phyloP scores from a whole-genome alignment of 2,113 vertebrate genomes.

The Diphyllodes magnificus region DNA sequence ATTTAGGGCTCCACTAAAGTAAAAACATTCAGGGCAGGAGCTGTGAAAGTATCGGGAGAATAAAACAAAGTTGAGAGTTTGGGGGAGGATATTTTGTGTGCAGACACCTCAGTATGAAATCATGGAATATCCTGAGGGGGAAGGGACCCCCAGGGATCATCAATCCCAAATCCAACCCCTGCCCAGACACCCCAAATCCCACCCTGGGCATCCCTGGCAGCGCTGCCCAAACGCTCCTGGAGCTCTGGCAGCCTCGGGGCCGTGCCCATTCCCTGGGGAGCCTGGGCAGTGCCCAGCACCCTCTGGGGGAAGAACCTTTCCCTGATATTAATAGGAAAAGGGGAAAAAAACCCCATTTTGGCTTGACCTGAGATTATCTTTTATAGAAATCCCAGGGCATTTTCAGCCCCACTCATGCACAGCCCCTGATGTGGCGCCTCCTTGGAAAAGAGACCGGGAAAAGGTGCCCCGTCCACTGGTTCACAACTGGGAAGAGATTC shows the following conservation, averaged over 20 bases:
- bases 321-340: neutral
- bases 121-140: accelerated
- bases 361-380: accelerated
- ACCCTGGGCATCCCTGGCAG: neutral
- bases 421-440: neutral
- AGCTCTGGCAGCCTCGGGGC: neutral
- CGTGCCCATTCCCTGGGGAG: neutral
- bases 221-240: neutral
- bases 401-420: accelerated
- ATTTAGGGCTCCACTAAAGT: neutral
- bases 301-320: neutral
- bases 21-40: neutral
- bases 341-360: neutral
- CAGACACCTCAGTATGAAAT: neutral
- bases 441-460: neutral
- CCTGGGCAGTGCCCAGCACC: neutral
- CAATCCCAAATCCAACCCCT: neutral
- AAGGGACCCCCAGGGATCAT: neutral
- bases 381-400: neutral
- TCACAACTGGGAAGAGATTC: neutral
- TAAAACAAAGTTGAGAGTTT: accelerated
- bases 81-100: neutral
- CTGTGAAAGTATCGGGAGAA: neutral
- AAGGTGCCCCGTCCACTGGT: neutral
- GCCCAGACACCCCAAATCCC: neutral